These are phyloP conservation scores for Xiphophorus hellerii DNA, from an alignment of 2,113 vertebrate species.

Conservation along the genomic window DNA sequence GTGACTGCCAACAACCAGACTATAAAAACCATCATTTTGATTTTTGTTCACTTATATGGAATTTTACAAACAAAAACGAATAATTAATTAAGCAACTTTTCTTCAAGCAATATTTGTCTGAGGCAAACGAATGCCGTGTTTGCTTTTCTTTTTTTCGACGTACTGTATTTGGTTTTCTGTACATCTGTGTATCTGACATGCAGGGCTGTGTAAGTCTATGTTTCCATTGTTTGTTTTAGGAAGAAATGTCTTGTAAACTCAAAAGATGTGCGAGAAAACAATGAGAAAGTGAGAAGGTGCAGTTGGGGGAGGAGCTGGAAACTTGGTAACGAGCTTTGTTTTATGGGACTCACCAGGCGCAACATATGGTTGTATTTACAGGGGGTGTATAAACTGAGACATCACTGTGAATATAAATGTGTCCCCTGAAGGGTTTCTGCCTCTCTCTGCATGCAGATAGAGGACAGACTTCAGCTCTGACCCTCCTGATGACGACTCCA, in stretches of 20 bases:
- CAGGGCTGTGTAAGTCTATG: background rate
- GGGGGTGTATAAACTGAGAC: slow-evolving; percentile 68
- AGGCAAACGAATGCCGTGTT: background rate
- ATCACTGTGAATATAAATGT: slow-evolving; percentile 72
- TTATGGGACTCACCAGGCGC: slow-evolving; percentile 65
- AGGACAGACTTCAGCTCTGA: slow-evolving; percentile 57
- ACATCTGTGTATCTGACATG: background rate
- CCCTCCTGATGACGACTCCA: slow-evolving; percentile 38
- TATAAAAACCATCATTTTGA: background rate
- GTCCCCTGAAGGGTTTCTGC: slow-evolving; percentile 41
- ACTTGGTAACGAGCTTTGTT: slow-evolving; percentile 69
- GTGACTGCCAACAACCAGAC: no score
- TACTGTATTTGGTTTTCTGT: background rate
- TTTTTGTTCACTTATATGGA: background rate
- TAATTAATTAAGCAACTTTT: background rate
- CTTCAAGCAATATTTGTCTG: background rate
- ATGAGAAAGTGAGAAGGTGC: background rate
- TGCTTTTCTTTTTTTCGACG: background rate
- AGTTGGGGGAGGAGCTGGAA: slow-evolving; percentile 1
- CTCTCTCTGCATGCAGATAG: slow-evolving; percentile 36
- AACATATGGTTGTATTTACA: slow-evolving; percentile 80
- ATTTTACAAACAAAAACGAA: background rate
- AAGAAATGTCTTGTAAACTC: slow-evolving; percentile 9
- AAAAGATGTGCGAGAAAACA: slow-evolving; percentile 7
- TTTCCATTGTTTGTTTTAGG: slow-evolving; percentile 6